These are phyloP conservation scores for Macrochelys suwanniensis DNA, from an alignment of 2,797 vertebrate species.

Conservation along the genomic window DNA sequence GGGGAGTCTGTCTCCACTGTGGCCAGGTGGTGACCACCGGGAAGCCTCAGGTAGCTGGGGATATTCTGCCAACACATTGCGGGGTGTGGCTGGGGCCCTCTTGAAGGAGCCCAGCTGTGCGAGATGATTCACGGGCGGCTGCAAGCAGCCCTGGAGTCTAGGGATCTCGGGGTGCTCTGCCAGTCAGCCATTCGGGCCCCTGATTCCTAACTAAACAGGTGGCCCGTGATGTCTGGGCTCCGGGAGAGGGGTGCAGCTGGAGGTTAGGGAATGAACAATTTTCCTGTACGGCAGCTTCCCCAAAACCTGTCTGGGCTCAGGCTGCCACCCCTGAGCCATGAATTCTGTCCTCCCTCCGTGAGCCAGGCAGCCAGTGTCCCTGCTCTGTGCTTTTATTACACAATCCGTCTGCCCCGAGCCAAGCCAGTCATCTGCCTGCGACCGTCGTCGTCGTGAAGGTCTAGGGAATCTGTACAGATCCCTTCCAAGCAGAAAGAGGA, in stretches of 20 bases:
- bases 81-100: background rate
- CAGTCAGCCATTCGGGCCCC: background rate
- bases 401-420: background rate
- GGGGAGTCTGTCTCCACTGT: background rate
- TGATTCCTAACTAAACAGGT: background rate
- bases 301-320: background rate
- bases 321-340: background rate
- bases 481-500: background rate
- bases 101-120: no score
- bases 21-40: background rate
- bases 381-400: background rate
- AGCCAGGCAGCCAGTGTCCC: background rate
- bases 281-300: background rate
- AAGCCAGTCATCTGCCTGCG: background rate
- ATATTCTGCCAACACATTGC: background rate
- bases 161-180: background rate
- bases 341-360: background rate
- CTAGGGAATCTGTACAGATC: background rate
- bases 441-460: accelerated
- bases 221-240: background rate
- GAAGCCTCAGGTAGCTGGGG: background rate
- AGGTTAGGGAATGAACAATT: background rate
- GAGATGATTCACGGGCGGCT: no score
- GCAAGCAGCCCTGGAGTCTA: background rate
- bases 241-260: background rate